Conservation (phyloP, 2,113 vertebrate species). For the Vulpes ferrilata region DNA sequence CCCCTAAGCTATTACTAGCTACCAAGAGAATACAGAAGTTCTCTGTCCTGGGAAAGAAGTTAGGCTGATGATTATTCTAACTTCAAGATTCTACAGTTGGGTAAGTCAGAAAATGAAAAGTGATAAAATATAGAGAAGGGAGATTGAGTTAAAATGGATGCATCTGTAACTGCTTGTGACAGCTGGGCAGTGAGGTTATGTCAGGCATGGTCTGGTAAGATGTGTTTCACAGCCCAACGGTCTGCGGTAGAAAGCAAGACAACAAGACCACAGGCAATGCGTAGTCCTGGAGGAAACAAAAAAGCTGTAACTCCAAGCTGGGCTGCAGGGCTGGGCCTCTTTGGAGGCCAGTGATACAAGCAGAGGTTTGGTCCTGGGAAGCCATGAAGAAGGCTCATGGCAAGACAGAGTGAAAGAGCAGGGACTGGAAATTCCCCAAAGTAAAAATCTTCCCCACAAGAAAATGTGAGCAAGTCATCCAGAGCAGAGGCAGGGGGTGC, state of each 20-base stretch:
- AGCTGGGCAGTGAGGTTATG: background rate
- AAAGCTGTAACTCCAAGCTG: background rate
- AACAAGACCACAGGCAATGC: background rate
- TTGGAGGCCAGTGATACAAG: background rate
- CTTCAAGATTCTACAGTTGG: slow-evolving; percentile 6
- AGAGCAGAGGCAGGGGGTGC: background rate
- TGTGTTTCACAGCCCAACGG: background rate
- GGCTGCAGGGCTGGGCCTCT: background rate
- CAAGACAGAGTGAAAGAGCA: background rate
- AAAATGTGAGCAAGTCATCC: background rate
- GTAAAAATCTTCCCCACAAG: background rate
- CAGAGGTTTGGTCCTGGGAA: background rate
- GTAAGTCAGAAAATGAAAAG: slow-evolving; percentile 22
- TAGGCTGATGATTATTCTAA: slow-evolving; percentile 24
- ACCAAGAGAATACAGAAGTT: slow-evolving; percentile 16
- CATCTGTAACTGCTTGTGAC: background rate
- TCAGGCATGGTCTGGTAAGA: background rate
- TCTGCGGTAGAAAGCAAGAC: background rate
- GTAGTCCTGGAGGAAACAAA: background rate
- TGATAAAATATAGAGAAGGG: background rate
- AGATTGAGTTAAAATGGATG: background rate
- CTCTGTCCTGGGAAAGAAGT: slow-evolving; percentile 13
- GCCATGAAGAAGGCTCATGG: background rate
- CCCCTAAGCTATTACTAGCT: slow-evolving; percentile 27
- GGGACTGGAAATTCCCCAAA: background rate